Percentiles rank a stretch among this genome's conserved stretches.
Conservation (phyloP, 2,113 vertebrate genomes). For the Hylia prasina region DNA sequence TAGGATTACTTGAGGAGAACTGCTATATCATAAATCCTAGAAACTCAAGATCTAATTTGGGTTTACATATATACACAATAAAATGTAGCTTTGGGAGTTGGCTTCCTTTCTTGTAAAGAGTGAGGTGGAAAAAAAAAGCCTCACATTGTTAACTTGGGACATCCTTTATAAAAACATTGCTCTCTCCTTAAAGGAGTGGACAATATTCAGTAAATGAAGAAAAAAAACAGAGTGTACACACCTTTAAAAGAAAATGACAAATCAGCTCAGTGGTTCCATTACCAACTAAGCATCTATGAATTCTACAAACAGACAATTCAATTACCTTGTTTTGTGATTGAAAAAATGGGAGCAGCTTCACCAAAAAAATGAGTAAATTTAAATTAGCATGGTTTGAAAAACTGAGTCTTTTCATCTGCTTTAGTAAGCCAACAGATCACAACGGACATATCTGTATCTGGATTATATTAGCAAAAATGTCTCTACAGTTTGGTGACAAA, state of each 20-base stretch:
- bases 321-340: neutral
- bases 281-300: neutral
- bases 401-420: neutral
- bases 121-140: neutral
- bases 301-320: neutral
- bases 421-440: neutral
- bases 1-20: neutral
- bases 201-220: neutral
- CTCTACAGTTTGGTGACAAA: neutral
- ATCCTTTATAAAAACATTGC: neutral
- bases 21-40: neutral
- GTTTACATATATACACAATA: neutral
- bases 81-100: neutral
- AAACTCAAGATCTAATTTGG: neutral
- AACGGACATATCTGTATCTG: neutral
- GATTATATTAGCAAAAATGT: neutral
- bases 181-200: neutral
- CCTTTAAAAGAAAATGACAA: neutral
- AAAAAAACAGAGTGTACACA: neutral
- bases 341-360: conserved; percentile 13
- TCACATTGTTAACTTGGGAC: neutral
- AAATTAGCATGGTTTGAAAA: neutral
- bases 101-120: neutral
- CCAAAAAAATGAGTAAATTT: neutral
- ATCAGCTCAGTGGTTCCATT: neutral